Base-by-base conservation (phyloP, 30 jellyfish, hydroid and myxozoan species). In the Catostylus mosaicus region DNA sequence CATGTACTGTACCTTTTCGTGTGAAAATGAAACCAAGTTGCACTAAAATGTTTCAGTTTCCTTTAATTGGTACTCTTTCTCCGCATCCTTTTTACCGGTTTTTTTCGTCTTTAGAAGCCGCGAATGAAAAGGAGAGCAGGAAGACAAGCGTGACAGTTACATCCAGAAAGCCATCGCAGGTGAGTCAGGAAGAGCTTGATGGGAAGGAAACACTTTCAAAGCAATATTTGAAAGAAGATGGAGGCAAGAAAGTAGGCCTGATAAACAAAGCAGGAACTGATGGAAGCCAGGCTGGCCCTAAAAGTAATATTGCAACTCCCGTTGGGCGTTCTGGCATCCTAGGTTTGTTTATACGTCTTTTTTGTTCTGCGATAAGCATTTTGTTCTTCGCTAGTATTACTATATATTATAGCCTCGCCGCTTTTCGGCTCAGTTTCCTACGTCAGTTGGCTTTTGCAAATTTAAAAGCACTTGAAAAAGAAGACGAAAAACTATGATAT, bases 181-280 rank as follows among this genome's bases (percentile, higher is more conserved):
- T 80, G 24, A 80, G 69, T 37, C 34, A 67, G 36, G 91, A 80
- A 46, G 91, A 80, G 71, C 67, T 80, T 27, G 91, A 84, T 27
- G 83, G 84, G 50, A 80, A 80, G 30, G 84, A 68, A 40, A 48
- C 77, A 0, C 77, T 80, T 12, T 80, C 91, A 3, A 70, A 68
- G 50, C 91, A 80, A 38, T 80, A 80, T 52, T 40, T 80, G 23
- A 60, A 80, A 34, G 71, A 75, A 5, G 91, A 80, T 30, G 37
- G 22, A 3, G 63, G 40, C 23, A 67, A 62, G 29, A 67, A 50
- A 30, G 27, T 60, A 35, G 36, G 48, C 23, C 29, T 57, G 8
- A 31, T 67, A 31, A 59, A 26, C 77, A 80, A 67, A 67, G 57
- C 64, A 1, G 50, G 54, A 8, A 36, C 57, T 30, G 36, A 52